These are phyloP conservation scores for Capitella teleta DNA, from an alignment of 1,140 invertebrate species.

Conservation along the genomic window DNA sequence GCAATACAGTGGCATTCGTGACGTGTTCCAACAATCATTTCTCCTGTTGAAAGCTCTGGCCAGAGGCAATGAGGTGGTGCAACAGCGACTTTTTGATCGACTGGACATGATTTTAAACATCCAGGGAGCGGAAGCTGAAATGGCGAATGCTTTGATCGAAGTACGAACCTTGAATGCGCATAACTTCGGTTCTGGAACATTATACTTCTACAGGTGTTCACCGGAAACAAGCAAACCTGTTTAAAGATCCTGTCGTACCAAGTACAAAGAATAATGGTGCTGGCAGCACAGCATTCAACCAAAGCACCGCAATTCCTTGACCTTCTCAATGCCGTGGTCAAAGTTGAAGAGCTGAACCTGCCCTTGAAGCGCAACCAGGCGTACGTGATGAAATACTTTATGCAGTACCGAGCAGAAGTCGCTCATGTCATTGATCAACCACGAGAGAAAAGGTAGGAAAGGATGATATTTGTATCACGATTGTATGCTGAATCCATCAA, in stretches of 20 bases:
- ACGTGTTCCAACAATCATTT: conserved; percentile 28
- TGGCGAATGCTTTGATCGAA: conserved; percentile 30
- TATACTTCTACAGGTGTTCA: conserved; percentile 29
- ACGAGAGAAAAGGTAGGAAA: conserved; percentile 20
- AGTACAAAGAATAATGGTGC: conserved; percentile 29
- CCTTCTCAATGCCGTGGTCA: conserved; percentile 30
- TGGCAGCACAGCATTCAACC: conserved; percentile 23
- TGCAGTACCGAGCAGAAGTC: conserved; percentile 31
- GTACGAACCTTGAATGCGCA: conserved; percentile 14
- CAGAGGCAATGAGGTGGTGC: conserved; percentile 24
- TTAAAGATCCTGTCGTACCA: conserved; percentile 30
- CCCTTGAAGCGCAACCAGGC: conserved; percentile 37
- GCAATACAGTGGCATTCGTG: conserved; percentile 26
- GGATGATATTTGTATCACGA: too few relatives aligned
- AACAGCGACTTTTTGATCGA: conserved; percentile 30
- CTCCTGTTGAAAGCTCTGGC: conserved; percentile 26
- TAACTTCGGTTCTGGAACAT: neutral
- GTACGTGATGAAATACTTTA: conserved; percentile 40
- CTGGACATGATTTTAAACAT: conserved; percentile 30
- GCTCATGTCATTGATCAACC: conserved; percentile 23
- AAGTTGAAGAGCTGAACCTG: conserved; percentile 32
- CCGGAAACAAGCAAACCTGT: conserved; percentile 32
- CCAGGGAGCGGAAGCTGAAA: conserved; percentile 26
- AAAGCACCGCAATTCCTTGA: conserved; percentile 32
- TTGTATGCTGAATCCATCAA: too few relatives aligned